A percentile compares a stretch with the other conserved stretches of the same genome.
Evolutionary conservation across 2,797 vertebrate species (phyloP).

Genomic region (Microcaecilia unicolor): DNA sequence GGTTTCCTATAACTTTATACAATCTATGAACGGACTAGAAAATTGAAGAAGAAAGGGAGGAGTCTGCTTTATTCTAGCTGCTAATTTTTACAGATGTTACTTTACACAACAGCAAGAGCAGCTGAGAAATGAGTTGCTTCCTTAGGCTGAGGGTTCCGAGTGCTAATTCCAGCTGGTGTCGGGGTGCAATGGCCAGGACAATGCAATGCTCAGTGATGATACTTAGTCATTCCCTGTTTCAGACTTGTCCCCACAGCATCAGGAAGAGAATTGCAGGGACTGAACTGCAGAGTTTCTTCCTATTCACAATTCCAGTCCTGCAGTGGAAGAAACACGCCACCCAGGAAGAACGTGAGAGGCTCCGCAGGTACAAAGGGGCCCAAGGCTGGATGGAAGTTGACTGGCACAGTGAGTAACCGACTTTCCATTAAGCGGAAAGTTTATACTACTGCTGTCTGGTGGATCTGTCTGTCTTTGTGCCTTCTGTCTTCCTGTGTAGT

Average conservation of each 20-base stretch:
- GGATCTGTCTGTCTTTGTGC: too few species aligned
- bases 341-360: slow-evolving; percentile 35
- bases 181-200: not conserved
- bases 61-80: too few species aligned
- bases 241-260: slow-evolving; percentile 45
- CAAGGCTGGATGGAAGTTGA: slow-evolving; percentile 54
- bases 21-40: too few species aligned
- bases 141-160: too few species aligned
- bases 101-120: too few species aligned
- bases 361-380: slow-evolving; percentile 40
- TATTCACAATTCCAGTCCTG: slow-evolving; percentile 49
- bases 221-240: not conserved
- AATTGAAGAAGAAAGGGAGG: too few species aligned
- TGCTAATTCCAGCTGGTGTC: too few species aligned
- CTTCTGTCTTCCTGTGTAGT: not conserved
- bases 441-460: accelerated
- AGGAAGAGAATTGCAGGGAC: slow-evolving; percentile 16
- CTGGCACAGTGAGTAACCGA: slow-evolving; percentile 29
- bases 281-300: slow-evolving; percentile 20
- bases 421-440: too few species aligned
- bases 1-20: too few species aligned
- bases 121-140: too few species aligned
- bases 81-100: too few species aligned
- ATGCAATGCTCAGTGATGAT: not conserved
- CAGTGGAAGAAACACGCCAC: slow-evolving; percentile 53